Conservation (phyloP, 1,140 invertebrate species). For the Adelges cooleyi region DNA sequence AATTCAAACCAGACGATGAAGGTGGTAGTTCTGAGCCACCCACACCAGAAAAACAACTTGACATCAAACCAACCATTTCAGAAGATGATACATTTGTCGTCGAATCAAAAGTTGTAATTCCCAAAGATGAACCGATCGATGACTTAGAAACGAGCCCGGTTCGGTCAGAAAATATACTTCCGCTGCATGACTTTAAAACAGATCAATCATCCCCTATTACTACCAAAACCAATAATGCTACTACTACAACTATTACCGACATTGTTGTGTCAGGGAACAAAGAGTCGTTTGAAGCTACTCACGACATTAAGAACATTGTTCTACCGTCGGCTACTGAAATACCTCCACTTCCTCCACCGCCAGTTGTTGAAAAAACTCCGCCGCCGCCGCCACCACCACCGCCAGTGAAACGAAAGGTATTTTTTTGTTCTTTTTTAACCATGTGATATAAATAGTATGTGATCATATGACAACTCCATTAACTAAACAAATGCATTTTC, state of each 20-base stretch:
- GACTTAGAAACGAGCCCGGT: no score
- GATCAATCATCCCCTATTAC: no score
- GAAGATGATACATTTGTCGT: no score
- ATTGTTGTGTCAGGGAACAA: neutral
- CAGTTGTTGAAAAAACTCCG: neutral
- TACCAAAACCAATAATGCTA: no score
- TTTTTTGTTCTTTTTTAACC: neutral
- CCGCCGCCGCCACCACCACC: neutral
- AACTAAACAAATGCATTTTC: constrained; percentile 15
- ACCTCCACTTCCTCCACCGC: neutral
- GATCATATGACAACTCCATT: no score
- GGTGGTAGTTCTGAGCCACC: neutral
- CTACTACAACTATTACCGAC: neutral
- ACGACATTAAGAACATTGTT: no score
- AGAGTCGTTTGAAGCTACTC: no score
- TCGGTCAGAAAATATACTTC: no score
- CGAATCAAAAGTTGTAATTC: no score
- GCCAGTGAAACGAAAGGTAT: constrained; percentile 7
- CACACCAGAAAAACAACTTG: neutral
- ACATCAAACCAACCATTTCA: no score
- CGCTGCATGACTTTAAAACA: no score
- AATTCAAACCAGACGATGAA: constrained; percentile 17
- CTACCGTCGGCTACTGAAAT: neutral
- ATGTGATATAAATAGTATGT: neutral
- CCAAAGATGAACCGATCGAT: no score